These are phyloP conservation scores for Ameiurus melas DNA, from an alignment of 2,113 vertebrate genomes.

Conservation along the genomic window DNA sequence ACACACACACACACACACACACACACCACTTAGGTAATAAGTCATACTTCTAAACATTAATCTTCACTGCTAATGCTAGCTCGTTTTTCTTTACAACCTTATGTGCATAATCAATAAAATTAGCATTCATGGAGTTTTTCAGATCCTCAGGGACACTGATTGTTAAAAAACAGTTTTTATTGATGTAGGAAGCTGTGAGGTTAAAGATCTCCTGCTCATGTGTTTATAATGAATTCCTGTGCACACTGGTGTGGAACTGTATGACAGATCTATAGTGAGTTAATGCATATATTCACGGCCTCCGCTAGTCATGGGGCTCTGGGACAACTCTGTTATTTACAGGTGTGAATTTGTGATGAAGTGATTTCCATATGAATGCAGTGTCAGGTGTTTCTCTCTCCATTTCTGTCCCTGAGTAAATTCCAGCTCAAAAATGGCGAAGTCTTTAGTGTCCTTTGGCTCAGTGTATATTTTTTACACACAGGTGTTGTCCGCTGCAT, in stretches of 20 bases:
- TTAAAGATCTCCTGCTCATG: not conserved
- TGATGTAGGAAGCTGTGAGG: slow-evolving; percentile 2
- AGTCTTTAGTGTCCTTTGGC: not conserved
- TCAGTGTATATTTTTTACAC: slow-evolving; percentile 9
- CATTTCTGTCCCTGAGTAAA: not conserved
- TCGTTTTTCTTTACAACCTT: not conserved
- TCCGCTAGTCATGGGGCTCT: not conserved
- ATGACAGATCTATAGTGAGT: not conserved
- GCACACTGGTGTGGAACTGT: not conserved
- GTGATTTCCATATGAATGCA: slow-evolving; percentile 9
- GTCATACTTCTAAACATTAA: not conserved
- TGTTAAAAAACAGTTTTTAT: not conserved
- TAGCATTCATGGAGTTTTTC: not conserved
- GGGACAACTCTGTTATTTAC: not conserved
- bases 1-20: too few species aligned
- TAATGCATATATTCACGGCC: not conserved
- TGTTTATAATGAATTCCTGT: not conserved
- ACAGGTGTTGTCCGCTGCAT: slow-evolving; percentile 8
- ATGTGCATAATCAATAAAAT: not conserved
- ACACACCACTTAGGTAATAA: not conserved
- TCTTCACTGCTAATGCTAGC: not conserved
- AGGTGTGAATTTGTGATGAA: not conserved
- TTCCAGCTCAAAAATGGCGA: not conserved
- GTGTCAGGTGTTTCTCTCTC: not conserved
- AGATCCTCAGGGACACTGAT: not conserved